These are phyloP conservation scores for Gadopsis marmoratus DNA, from an alignment of 2,797 vertebrate genomes.

Conservation along the genomic window DNA sequence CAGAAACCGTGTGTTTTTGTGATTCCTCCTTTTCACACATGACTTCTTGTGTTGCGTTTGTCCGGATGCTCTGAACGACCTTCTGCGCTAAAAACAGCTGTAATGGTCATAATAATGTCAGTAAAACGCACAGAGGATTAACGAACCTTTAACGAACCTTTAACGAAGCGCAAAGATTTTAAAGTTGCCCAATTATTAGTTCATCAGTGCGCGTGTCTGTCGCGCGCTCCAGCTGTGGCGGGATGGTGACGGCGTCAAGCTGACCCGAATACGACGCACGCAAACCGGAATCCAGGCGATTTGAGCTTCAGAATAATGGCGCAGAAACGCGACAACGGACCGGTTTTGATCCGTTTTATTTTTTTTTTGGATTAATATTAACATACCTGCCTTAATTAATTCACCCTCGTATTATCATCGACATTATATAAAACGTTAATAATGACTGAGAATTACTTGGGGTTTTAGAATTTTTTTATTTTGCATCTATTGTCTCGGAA, in stretches of 20 bases:
- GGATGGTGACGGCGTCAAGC: constrained; percentile 12
- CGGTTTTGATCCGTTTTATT: background rate
- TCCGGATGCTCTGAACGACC: too few relatives aligned
- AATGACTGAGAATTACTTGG: too few relatives aligned
- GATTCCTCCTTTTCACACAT: background rate
- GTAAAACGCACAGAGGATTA: background rate
- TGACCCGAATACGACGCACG: background rate
- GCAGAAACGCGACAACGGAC: too few relatives aligned
- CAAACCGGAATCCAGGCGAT: background rate
- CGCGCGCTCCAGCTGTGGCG: constrained; percentile 37
- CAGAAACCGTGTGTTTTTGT: background rate
- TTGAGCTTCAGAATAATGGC: background rate
- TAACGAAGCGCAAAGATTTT: too few relatives aligned
- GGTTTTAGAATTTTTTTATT: too few relatives aligned
- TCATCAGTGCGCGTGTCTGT: background rate
- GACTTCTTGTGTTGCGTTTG: background rate
- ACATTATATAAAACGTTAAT: background rate
- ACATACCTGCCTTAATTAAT: background rate
- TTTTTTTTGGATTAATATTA: too few relatives aligned
- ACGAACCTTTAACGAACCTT: too few relatives aligned
- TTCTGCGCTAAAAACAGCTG: too few relatives aligned
- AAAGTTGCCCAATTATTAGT: background rate
- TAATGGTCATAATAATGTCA: background rate
- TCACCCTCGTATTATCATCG: background rate
- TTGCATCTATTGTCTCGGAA: too few relatives aligned